Evolutionary conservation across 2,888 invertebrate species (phyloP).

Genomic region (Meiosimyza platycephala): DNA sequence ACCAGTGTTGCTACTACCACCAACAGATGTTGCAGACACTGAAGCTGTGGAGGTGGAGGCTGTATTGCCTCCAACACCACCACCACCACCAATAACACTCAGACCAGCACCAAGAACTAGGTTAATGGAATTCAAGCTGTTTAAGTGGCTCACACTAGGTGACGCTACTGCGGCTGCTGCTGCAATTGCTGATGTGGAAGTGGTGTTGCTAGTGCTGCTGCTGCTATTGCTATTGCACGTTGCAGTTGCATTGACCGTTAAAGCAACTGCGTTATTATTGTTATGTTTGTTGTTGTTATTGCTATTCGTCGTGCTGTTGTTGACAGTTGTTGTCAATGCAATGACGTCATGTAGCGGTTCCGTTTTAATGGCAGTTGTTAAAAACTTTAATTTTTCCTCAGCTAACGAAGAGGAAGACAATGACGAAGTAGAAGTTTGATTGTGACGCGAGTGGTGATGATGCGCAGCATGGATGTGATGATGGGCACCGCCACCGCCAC

Average conservation of each 20-base stretch:
- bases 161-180: slow-evolving; percentile 43
- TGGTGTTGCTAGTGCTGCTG: slow-evolving; percentile 29
- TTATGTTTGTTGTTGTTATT: slow-evolving; percentile 36
- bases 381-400: slow-evolving; percentile 60
- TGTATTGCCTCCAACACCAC: slow-evolving; percentile 42
- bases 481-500: slow-evolving; percentile 33
- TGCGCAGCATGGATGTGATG: slow-evolving; percentile 18
- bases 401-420: slow-evolving; percentile 41
- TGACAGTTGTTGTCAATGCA: slow-evolving; percentile 49
- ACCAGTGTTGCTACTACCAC: slow-evolving; percentile 31
- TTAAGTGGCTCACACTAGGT: slow-evolving; percentile 37
- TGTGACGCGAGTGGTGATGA: slow-evolving; percentile 16
- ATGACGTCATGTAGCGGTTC: slow-evolving; percentile 64
- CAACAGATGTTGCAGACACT: slow-evolving; percentile 36
- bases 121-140: slow-evolving; percentile 41
- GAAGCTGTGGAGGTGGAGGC: slow-evolving; percentile 36
- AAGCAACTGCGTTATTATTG: slow-evolving; percentile 21
- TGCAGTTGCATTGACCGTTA: slow-evolving; percentile 19
- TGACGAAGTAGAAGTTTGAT: slow-evolving; percentile 14
- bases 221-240: slow-evolving; percentile 23
- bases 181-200: slow-evolving; percentile 12
- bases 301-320: slow-evolving; percentile 37
- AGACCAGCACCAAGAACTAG: slow-evolving; percentile 44
- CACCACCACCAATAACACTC: slow-evolving; percentile 19
- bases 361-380: slow-evolving; percentile 64